A percentile compares a stretch with the other conserved stretches of the same genome.
These are phyloP conservation scores for Eudemis profundana DNA, from an alignment of 2,888 invertebrate genomes.

Conservation along the genomic window DNA sequence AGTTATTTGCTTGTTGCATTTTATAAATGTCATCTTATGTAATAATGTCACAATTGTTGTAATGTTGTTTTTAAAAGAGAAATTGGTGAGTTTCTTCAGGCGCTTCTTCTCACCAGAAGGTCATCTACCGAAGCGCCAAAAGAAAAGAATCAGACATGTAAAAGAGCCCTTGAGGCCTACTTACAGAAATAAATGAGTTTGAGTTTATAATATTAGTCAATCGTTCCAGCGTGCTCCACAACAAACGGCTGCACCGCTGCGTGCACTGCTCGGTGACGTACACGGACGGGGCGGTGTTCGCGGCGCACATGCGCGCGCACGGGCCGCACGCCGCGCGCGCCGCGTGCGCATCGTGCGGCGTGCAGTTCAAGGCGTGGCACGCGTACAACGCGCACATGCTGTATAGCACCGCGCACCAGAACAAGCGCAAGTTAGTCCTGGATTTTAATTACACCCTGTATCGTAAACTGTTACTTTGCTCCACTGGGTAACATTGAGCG, in stretches of 20 bases:
- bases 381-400: constrained; percentile 39
- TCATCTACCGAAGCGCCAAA: no score
- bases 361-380: constrained; percentile 41
- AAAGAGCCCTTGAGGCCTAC: no score
- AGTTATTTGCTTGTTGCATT: no score
- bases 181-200: neutral
- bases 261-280: constrained; percentile 22
- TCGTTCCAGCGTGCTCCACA: constrained; percentile 27
- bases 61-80: no score
- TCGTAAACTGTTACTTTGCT: no score
- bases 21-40: no score
- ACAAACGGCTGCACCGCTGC: constrained; percentile 38
- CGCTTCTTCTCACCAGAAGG: no score
- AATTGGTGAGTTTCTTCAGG: no score
- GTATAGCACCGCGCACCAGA: constrained; percentile 26
- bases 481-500: no score
- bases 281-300: constrained; percentile 30
- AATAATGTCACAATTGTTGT: no score
- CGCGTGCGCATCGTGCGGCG: constrained; percentile 33
- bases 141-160: no score
- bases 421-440: constrained; percentile 16
- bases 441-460: no score
- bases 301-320: constrained; percentile 32
- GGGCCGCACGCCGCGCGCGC: constrained; percentile 35
- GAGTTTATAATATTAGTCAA: neutral